These are phyloP conservation scores for Odontesthes bonariensis DNA, from an alignment of 2,113 vertebrate genomes.

Conservation along the genomic window DNA sequence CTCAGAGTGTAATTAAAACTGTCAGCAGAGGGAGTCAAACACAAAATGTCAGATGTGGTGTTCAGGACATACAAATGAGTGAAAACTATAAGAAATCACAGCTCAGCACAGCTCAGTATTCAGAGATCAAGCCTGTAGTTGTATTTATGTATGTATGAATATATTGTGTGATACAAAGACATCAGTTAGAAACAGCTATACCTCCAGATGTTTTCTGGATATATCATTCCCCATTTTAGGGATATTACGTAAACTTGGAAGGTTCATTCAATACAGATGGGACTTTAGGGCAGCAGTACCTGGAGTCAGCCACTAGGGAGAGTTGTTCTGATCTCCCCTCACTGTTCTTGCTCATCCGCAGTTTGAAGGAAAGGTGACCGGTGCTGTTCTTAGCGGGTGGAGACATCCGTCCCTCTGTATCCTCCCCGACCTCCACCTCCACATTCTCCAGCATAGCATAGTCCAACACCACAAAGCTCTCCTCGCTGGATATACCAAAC, in stretches of 20 bases:
- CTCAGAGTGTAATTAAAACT: neutral
- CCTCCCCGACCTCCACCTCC: slow-evolving; percentile 81
- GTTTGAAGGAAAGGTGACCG: slow-evolving; percentile 79
- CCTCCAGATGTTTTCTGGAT: neutral
- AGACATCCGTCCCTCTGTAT: slow-evolving; percentile 53
- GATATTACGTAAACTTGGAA: neutral
- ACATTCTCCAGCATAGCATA: slow-evolving; percentile 89
- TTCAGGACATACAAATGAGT: neutral
- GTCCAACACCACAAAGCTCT: slow-evolving; percentile 88
- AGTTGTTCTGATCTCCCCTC: slow-evolving; percentile 86
- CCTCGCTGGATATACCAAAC: slow-evolving; percentile 83
- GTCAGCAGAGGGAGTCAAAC: slow-evolving; percentile 71
- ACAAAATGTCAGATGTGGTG: slow-evolving; percentile 8
- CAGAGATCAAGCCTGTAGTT: neutral
- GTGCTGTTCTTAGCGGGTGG: slow-evolving; percentile 61
- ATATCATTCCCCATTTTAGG: neutral
- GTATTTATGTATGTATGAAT: neutral
- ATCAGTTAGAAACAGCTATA: neutral
- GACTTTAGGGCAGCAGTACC: slow-evolving; percentile 74
- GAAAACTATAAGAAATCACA: slow-evolving; percentile 2
- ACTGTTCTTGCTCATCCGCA: slow-evolving; percentile 89
- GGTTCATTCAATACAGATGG: too few relatives aligned
- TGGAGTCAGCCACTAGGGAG: slow-evolving; percentile 84
- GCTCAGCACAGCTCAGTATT: neutral
- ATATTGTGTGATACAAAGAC: neutral